phyloP scores from a whole-genome alignment of 2,888 invertebrate species.

The Drosophila nigricruria region DNA sequence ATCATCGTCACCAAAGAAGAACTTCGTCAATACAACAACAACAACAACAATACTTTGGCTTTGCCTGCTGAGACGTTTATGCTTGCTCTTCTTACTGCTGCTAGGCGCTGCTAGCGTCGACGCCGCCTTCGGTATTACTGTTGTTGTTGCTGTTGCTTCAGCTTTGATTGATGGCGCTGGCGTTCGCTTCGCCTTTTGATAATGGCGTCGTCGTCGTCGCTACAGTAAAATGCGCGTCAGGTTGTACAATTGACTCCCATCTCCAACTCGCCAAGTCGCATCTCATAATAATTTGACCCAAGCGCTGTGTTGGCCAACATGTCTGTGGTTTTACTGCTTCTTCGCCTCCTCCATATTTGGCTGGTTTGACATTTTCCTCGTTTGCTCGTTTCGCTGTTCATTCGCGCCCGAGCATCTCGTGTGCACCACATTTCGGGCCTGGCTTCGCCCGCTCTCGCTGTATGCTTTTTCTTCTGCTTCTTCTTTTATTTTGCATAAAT shows the following conservation, averaged over 20 bases:
- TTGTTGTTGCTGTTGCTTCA: slow-evolving; percentile 56
- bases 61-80: slow-evolving; percentile 50
- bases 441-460: slow-evolving; percentile 42
- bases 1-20: slow-evolving; percentile 78
- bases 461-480: slow-evolving; percentile 66
- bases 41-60: slow-evolving; percentile 33
- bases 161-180: slow-evolving; percentile 77
- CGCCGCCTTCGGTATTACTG: slow-evolving; percentile 23
- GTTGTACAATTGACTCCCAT: slow-evolving; percentile 69
- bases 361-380: slow-evolving; percentile 77
- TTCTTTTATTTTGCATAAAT: slow-evolving; percentile 80
- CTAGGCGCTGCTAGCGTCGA: slow-evolving; percentile 29
- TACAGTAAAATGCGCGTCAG: slow-evolving; percentile 72
- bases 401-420: slow-evolving; percentile 69
- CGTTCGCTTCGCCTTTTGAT: slow-evolving; percentile 72
- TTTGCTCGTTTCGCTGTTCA: slow-evolving; percentile 70
- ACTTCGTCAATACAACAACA: slow-evolving; percentile 74
- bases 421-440: slow-evolving; percentile 65
- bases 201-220: slow-evolving; percentile 63
- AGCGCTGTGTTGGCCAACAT: slow-evolving; percentile 63
- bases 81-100: slow-evolving; percentile 53
- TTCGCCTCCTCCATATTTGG: slow-evolving; percentile 27
- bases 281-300: slow-evolving; percentile 69
- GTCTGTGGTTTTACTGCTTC: slow-evolving; percentile 64
- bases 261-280: slow-evolving; percentile 31